Base-by-base conservation (phyloP, 2,888 invertebrate genomes). In the Synanthedon andrenaeformis region DNA sequence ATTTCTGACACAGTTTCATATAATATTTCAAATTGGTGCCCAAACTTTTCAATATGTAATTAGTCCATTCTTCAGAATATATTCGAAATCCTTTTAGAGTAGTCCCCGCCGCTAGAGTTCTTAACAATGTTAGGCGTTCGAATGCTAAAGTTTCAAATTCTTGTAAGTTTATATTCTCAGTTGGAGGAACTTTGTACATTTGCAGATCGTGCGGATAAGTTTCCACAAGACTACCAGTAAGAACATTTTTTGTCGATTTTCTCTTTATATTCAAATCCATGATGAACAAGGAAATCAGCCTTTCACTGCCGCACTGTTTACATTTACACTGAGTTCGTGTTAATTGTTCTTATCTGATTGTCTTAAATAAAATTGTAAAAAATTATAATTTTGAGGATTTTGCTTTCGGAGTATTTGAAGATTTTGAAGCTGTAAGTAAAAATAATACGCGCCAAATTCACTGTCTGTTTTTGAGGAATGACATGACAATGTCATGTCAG, bases 101-200 rank as follows among this genome's bases (percentile, higher is more conserved):
- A 42, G 90, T 91, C 4, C 93, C 92, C 56, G 92, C 90, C 65
- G 96, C 95, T 51, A 97, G 85, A 55, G 91, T 90, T 62, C 96
- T 90, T 51, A 97, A 76, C 57, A 96, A 90, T 76, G 92, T 92
- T 14, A 97, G 80, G 62, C 97, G 89, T 72, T 97, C 96, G 51
- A 96, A 75, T 2, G 97, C 96, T 62, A 95, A 89, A 51, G 93
- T 92, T 87, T 97, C 96, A 78, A 98, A 97, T 76, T 97, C 96
- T 58, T 92, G 89, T 19, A 98, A 87, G 54, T 91, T 89, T 57
- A 97, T 90, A 55, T 92, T 90, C 57, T 91, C 91, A 41, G 74
- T 83, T 5, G 98, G 98, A 41, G 95, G 93, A 41, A 90, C 68
- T 64, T 89, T 90, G 70, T 97, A 98, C 70, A 98, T 89, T 76